Percentiles rank a stretch among this genome's conserved stretches.
Evolutionary conservation across 2,113 vertebrate species (phyloP).

Genomic region (Apodemus speciosus): DNA sequence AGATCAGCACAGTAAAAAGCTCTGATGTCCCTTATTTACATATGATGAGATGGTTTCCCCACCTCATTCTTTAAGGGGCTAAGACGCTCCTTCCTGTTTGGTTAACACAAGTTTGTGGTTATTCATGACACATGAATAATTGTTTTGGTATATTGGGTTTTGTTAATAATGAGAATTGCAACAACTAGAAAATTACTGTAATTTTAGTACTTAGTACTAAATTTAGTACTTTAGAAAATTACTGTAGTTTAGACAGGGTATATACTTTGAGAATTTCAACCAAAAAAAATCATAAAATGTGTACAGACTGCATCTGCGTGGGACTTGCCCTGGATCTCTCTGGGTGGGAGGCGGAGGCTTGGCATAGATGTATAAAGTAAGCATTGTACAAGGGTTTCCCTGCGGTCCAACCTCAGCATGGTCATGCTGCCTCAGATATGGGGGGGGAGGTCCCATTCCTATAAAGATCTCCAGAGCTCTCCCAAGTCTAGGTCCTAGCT

Average conservation of each 20-base stretch:
- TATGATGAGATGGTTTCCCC: background rate
- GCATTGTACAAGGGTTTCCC: rapidly evolving
- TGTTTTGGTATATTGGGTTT: conserved; percentile 30
- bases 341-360: background rate
- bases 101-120: conserved; percentile 49
- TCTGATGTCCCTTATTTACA: conserved; percentile 10
- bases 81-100: conserved; percentile 24
- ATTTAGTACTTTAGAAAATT: no score
- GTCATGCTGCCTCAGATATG: no score
- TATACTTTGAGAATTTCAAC: background rate
- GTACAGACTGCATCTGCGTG: background rate
- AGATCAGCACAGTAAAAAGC: background rate
- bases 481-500: background rate
- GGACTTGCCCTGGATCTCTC: background rate
- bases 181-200: conserved; percentile 36
- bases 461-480: background rate
- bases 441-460: background rate
- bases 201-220: background rate
- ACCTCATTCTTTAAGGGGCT: background rate
- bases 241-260: background rate
- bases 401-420: background rate
- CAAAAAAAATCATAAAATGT: background rate
- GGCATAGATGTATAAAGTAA: background rate
- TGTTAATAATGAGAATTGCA: background rate
- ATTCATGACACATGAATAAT: conserved; percentile 27